Conservation (phyloP, 2,888 invertebrate species). For the Amaurobius ferox region DNA sequence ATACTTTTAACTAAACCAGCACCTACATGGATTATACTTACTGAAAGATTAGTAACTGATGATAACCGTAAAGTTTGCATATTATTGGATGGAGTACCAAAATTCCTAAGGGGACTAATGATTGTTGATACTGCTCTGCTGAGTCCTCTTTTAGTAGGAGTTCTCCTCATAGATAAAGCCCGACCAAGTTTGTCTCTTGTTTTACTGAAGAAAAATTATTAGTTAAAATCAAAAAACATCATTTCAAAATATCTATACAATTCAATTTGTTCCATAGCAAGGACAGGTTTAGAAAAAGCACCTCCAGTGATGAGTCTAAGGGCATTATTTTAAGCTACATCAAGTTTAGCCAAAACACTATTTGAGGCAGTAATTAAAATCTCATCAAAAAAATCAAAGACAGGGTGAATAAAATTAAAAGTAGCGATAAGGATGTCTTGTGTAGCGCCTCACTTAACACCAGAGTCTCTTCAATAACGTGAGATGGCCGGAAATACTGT, state of each 20-base stretch:
- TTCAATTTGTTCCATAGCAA: constrained; percentile 92
- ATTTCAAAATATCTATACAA: constrained; percentile 66
- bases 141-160: constrained; percentile 87
- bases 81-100: constrained; percentile 47
- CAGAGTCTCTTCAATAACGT: too few relatives aligned
- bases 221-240: neutral
- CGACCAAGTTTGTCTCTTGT: constrained; percentile 85
- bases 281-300: constrained; percentile 89
- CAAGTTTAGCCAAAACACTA: too few relatives aligned
- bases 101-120: constrained; percentile 84
- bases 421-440: too few relatives aligned
- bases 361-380: too few relatives aligned
- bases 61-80: constrained; percentile 42
- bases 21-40: constrained; percentile 51
- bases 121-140: constrained; percentile 96
- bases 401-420: too few relatives aligned
- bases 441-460: too few relatives aligned
- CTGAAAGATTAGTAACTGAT: constrained; percentile 60
- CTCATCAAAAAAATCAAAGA: too few relatives aligned
- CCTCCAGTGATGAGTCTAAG: too few relatives aligned
- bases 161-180: constrained; percentile 96
- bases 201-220: constrained; percentile 43
- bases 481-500: too few relatives aligned
- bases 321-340: too few relatives aligned
- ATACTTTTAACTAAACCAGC: too few relatives aligned